Base-by-base conservation (phyloP, 2,888 invertebrate genomes). In the Mimas tiliae region DNA sequence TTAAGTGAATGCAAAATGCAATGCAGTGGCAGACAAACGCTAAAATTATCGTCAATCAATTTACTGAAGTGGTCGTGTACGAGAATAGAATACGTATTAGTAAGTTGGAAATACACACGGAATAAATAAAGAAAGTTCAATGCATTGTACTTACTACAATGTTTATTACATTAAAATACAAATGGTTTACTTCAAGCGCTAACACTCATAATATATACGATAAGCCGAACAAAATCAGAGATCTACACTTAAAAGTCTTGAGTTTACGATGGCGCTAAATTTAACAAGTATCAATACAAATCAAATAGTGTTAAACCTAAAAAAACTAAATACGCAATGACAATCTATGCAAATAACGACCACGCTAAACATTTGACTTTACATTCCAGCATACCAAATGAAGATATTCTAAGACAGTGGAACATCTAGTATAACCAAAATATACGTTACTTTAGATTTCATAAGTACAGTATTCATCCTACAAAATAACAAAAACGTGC, bases 1-100 rank as follows among this genome's bases (percentile, higher is more conserved):
- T 38, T 58, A 42, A 58, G 38, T 58, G 55, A 58, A 58, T 58
- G 55, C 55, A 38, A 55, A 55, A 42, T 38, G 58, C 58, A 58
- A 19, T 42, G 11, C 58, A 38, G 42, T 42, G 58, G 58, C 42
- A 58, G 38, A 42, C 58, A 58, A 58, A 19, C 42, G 42, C 19
- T 58, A 42, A 58, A 58, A 58, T 58, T 42, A 58, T 58, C 58
- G 58, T 58, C 58, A 58, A 58, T 58, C 58, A 58, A 58, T 58
- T 42, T 42, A 58, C 58, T 58, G 58, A 58, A 58, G 58, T 58
- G 58, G 12, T 58, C 19, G 58, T 42, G 58, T 16, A 58, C 58
- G 58, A 58, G 42, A 58, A 58, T 58, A 58, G 58, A 58, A 58
- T 58, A 58, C 58, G 42, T 19, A n/a, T 58, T 16, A 38, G 19